Percentiles rank a stretch among this genome's conserved stretches.
Conservation (phyloP, 2,888 invertebrate genomes). For the Augiades crinisus region DNA sequence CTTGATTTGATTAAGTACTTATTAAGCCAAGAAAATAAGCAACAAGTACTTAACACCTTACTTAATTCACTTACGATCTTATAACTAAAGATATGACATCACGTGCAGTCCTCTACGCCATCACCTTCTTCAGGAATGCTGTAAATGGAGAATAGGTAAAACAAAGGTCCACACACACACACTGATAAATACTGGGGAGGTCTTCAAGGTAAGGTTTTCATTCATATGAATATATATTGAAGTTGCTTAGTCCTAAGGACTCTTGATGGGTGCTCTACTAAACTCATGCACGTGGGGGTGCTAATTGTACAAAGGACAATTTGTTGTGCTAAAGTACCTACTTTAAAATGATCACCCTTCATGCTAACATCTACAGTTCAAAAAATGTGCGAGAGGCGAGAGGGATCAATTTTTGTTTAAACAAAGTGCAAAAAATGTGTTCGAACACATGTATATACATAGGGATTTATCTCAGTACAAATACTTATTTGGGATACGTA, state of each 20-base stretch:
- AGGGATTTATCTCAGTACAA: neutral
- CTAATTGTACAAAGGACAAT: neutral
- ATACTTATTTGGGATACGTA: neutral
- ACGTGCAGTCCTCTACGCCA: slow-evolving; percentile 80
- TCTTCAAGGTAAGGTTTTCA: neutral
- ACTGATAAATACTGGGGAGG: slow-evolving; percentile 9
- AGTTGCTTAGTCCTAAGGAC: neutral
- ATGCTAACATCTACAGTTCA: neutral
- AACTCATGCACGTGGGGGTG: neutral
- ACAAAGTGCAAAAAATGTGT: neutral
- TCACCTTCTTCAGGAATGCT: slow-evolving; percentile 91
- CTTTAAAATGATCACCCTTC: neutral
- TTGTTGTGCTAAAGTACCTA: neutral
- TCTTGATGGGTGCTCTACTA: neutral
- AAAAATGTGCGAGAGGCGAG: neutral
- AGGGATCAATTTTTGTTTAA: no score
- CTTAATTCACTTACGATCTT: slow-evolving; percentile 77
- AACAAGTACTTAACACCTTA: slow-evolving; percentile 7
- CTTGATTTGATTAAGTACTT: neutral
- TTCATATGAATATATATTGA: neutral
- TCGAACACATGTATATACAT: neutral
- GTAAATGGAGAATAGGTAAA: slow-evolving; percentile 76
- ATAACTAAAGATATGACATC: slow-evolving; percentile 77
- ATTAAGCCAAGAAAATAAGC: slow-evolving; percentile 15
- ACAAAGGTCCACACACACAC: slow-evolving; percentile 58